Evolutionary conservation across 2,113 vertebrate species (phyloP).

Genomic region (Hiodon alosoides): DNA sequence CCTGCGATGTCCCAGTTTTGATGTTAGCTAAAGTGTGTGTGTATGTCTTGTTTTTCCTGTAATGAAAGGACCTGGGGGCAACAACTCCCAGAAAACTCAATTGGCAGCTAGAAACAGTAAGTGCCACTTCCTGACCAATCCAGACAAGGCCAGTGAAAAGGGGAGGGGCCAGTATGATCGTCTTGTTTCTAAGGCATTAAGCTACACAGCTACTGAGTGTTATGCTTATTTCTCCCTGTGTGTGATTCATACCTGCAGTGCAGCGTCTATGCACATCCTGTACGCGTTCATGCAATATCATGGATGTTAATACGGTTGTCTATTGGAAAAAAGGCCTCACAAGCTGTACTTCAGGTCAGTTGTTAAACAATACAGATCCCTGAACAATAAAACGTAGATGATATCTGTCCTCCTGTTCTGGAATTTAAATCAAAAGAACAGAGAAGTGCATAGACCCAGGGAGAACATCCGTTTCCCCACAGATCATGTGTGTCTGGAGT

Average conservation of each 20-base stretch:
- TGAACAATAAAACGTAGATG: no score
- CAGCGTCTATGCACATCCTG: no score
- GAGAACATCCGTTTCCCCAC: no score
- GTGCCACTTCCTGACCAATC: not conserved
- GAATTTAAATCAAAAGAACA: no score
- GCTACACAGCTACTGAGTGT: not conserved
- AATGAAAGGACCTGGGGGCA: slow-evolving; percentile 10
- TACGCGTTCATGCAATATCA: no score
- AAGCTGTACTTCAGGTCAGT: no score
- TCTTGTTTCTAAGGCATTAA: not conserved
- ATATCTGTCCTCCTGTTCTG: no score
- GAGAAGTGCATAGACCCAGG: no score
- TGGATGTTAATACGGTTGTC: no score
- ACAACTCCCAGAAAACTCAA: slow-evolving; percentile 14
- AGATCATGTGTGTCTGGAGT: no score
- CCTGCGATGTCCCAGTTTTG: not conserved
- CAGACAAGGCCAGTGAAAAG: not conserved
- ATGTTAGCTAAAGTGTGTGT: not conserved
- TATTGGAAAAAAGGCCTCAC: no score
- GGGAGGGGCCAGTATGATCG: not conserved
- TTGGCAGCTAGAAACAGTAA: not conserved
- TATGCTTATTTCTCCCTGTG: not conserved
- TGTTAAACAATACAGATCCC: no score
- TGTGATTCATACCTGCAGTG: not conserved
- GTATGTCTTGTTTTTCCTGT: not conserved